Percentiles rank a stretch among this genome's conserved stretches.
Evolutionary conservation across 2,797 vertebrate species (phyloP).

Genomic region (Pipistrellus kuhlii): DNA sequence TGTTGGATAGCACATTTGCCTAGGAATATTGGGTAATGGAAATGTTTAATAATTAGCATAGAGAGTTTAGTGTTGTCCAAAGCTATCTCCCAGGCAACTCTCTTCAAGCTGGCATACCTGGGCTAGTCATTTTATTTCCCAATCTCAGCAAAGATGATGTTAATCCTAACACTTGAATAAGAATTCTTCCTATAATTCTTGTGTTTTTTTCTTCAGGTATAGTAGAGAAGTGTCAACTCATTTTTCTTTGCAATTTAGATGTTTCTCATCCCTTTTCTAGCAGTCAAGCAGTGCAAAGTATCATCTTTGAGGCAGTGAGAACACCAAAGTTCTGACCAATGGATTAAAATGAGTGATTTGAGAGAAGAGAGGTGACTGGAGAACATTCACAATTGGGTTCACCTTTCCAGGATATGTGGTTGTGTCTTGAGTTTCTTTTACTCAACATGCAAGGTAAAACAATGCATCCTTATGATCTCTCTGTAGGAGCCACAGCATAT

Average conservation of each 20-base stretch:
- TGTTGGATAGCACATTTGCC: conserved; percentile 37
- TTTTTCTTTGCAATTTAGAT: conserved; percentile 1
- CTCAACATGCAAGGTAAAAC: conserved; percentile 49
- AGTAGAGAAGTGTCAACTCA: conserved; percentile 4
- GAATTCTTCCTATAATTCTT: neutral
- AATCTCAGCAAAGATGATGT: conserved; percentile 2
- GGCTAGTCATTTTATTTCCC: conserved; percentile 13
- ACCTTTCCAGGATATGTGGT: neutral
- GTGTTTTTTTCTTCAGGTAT: neutral
- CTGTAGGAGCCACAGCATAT: neutral
- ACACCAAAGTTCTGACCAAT: conserved; percentile 1
- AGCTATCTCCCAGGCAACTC: neutral
- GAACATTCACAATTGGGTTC: neutral
- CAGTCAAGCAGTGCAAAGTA: neutral
- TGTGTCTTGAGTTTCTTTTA: conserved; percentile 37
- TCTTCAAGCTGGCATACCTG: conserved; percentile 34
- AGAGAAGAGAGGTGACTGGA: neutral
- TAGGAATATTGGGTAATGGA: neutral
- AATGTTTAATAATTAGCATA: conserved; percentile 46
- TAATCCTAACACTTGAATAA: conserved; percentile 30
- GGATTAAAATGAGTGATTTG: neutral
- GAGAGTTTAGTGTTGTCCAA: conserved; percentile 39
- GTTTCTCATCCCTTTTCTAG: neutral
- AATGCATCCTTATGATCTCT: neutral
- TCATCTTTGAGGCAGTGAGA: neutral